Conservation (phyloP, 1,140 invertebrate genomes). For the Meloidogyne floridensis region DNA sequence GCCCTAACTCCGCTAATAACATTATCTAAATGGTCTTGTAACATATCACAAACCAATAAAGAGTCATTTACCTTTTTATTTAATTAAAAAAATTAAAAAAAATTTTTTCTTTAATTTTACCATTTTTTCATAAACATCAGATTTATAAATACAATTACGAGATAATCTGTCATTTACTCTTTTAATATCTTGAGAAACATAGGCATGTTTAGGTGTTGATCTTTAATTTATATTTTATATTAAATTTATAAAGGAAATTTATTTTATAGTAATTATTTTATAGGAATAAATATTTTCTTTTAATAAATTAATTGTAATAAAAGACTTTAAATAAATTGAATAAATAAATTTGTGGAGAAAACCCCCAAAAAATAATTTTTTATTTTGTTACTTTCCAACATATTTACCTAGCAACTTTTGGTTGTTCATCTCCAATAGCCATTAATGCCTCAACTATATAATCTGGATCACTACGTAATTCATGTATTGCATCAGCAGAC, state of each 20-base stretch:
- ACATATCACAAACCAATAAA: constrained; percentile 48
- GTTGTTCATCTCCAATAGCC: constrained; percentile 51
- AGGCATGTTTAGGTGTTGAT: constrained; percentile 49
- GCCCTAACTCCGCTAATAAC: constrained; percentile 44
- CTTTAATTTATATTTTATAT: constrained; percentile 21
- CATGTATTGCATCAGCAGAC: constrained; percentile 48
- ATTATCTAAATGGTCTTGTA: constrained; percentile 42
- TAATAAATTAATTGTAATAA: too few species aligned
- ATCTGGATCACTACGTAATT: constrained; percentile 40
- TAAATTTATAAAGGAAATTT: background rate
- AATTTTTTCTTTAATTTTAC: background rate
- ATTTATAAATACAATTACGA: constrained; percentile 44
- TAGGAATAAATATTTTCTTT: too few species aligned
- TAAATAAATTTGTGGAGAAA: too few species aligned
- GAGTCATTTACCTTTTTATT: constrained; percentile 38
- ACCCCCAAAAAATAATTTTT: too few species aligned
- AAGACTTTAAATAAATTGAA: too few species aligned
- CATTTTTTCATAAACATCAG: constrained; percentile 56
- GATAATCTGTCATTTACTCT: constrained; percentile 35
- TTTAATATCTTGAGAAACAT: constrained; percentile 30
- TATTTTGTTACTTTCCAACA: background rate
- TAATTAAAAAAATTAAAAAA: background rate
- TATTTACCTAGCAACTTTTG: constrained; percentile 50
- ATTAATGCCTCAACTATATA: constrained; percentile 49
- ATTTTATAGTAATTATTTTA: too few species aligned